Evolutionary conservation across 2,797 vertebrate species (phyloP), one percentile per base, ranked within the genome.

Genomic region (Pampus argenteus): DNA sequence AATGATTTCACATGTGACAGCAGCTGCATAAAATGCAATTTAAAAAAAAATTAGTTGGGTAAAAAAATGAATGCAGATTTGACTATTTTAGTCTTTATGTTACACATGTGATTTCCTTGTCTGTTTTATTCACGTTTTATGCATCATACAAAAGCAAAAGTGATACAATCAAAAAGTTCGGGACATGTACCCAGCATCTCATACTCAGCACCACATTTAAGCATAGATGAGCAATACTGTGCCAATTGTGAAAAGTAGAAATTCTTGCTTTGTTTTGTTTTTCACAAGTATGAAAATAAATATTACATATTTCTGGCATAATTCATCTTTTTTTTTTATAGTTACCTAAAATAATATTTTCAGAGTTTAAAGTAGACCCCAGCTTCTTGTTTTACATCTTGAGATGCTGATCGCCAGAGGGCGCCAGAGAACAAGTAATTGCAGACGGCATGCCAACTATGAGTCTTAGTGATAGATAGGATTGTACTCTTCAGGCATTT

Each of bases 341-440:
- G n/a, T n/a, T n/a, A n/a, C 17, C 7, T 9, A 20, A 48, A 58
- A 55, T 59, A 5, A 17, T 11, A 9, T 47, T 38, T 38, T 42
- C 5, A 5, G 2, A 56, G 23, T 22, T 61, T 14, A 11, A 60
- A 51, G 57, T 9, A 34, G 3, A 6, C 17, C 18, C 14, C 1
- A 6, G n/a, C n/a, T n/a, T n/a, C 5, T 51, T 20, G 13, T 23
- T 40, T n/a, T 40, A 34, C 3, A 17, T 25, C 14, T 55, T 22
- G 2, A 52, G 45, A 57, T 0, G 50, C 26, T 7, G n/a, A 10
- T 28, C 90, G 49, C 22, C 14, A 84, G 89, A 59, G 79, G 88
- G 69, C 56, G 28, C 47, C 63, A 85, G 8, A 78, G 42, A 56
- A 60, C 57, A 79, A 18, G 13, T 9, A 74, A 89, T 67, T 20